Conservation (phyloP, 2,888 invertebrate genomes). For the Drosophila nigricruria region DNA sequence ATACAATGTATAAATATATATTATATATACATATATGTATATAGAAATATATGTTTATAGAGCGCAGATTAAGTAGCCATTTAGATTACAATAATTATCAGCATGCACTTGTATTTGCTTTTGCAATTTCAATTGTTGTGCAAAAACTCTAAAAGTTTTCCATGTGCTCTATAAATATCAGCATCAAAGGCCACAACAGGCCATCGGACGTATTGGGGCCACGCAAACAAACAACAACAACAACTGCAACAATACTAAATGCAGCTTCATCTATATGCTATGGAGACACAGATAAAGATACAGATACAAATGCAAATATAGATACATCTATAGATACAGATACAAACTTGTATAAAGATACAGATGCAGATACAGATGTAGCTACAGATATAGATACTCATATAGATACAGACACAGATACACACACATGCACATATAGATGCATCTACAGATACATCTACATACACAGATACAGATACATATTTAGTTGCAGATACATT, state of each 20-base stretch:
- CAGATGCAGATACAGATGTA: slow-evolving; percentile 1
- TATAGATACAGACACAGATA: neutral
- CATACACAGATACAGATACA: slow-evolving; percentile 8
- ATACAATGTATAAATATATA: neutral
- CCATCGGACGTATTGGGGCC: slow-evolving; percentile 59
- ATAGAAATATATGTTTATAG: slow-evolving; percentile 6
- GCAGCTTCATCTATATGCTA: slow-evolving; percentile 11
- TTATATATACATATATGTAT: neutral
- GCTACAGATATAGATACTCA: neutral
- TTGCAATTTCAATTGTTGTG: slow-evolving; percentile 40
- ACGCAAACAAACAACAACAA: slow-evolving; percentile 21
- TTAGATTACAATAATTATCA: slow-evolving; percentile 65
- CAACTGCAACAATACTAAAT: slow-evolving; percentile 1
- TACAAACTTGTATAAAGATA: slow-evolving; percentile 2
- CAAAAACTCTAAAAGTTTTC: slow-evolving; percentile 47
- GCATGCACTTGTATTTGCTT: slow-evolving; percentile 50
- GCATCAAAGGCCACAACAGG: slow-evolving; percentile 27
- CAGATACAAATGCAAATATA: neutral
- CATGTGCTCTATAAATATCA: slow-evolving; percentile 41
- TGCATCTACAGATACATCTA: slow-evolving; percentile 7
- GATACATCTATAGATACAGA: neutral
- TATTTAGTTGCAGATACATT: slow-evolving; percentile 8
- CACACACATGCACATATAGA: too few species aligned
- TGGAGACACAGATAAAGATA: slow-evolving; percentile 10
- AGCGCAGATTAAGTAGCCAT: slow-evolving; percentile 48